A percentile compares a stretch with the other conserved stretches of the same genome.
Evolutionary conservation across 2,113 vertebrate species (phyloP).

Genomic region (Clinocottus analis): DNA sequence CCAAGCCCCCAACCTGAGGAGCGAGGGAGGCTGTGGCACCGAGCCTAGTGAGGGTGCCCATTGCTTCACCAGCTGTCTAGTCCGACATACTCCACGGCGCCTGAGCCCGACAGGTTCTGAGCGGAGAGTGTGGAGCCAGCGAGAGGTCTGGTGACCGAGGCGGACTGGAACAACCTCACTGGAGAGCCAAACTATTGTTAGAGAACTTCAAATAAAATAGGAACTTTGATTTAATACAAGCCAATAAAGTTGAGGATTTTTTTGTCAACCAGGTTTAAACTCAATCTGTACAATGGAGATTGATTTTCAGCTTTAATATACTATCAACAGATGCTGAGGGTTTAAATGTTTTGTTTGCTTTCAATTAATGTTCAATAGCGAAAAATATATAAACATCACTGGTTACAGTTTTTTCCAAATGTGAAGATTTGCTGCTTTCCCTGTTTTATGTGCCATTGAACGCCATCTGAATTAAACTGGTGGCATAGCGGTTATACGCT

Average conservation of each 20-base stretch:
- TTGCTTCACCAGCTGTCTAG: conserved; percentile 73
- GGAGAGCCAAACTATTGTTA: conserved; percentile 24
- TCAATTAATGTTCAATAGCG: not conserved
- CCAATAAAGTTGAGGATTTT: conserved; percentile 11
- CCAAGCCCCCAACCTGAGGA: conserved; percentile 53
- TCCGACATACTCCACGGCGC: conserved; percentile 52
- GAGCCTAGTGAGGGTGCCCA: conserved; percentile 57
- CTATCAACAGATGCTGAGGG: not conserved
- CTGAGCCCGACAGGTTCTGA: conserved; percentile 45
- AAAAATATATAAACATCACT: not conserved
- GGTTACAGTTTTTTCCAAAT: not conserved
- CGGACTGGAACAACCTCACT: conserved; percentile 13
- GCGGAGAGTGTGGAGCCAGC: conserved; percentile 42
- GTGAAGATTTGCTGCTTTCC: not conserved
- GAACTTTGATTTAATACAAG: conserved; percentile 6
- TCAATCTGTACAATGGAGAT: not conserved
- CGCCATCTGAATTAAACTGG: not conserved
- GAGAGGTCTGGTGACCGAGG: conserved; percentile 37
- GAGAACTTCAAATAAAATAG: conserved; percentile 25
- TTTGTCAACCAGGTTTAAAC: not conserved
- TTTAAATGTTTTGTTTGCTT: not conserved
- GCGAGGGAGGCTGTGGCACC: conserved; percentile 46
- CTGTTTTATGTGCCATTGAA: not conserved
- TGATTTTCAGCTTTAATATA: not conserved
- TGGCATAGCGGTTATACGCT: not conserved